A percentile compares a stretch with the other conserved stretches of the same genome.
These are phyloP conservation scores for Vimba vimba DNA, from an alignment of 2,113 vertebrate genomes.

Conservation along the genomic window DNA sequence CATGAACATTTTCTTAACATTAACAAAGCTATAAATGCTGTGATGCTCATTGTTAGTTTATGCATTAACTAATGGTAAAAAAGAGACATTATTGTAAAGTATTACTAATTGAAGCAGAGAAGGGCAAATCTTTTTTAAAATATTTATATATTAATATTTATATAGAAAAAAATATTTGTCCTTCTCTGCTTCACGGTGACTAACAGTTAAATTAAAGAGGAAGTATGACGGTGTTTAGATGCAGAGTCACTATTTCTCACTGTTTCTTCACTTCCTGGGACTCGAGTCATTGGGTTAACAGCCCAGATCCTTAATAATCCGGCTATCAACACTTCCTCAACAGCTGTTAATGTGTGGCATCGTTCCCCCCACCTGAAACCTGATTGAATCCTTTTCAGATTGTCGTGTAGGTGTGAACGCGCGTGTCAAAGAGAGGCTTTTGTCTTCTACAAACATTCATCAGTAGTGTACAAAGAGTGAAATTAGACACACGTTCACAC, in stretches of 20 bases:
- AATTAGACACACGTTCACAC: slow-evolving; percentile 8
- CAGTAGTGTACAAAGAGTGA: background rate
- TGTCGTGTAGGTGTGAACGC: slow-evolving; percentile 18
- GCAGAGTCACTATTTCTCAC: background rate
- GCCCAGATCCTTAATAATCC: background rate
- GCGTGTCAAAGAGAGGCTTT: background rate
- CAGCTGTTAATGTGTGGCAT: slow-evolving; percentile 10
- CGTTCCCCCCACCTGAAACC: background rate
- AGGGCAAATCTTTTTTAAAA: too few species aligned
- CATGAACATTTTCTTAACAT: too few species aligned
- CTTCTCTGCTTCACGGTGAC: background rate
- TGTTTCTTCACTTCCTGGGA: background rate
- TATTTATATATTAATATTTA: too few species aligned
- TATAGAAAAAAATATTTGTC: background rate
- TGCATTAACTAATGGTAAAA: too few species aligned
- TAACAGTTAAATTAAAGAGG: background rate
- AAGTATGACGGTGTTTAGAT: background rate
- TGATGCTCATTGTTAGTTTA: too few species aligned
- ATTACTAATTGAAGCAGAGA: too few species aligned
- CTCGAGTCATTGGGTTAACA: background rate
- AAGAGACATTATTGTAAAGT: too few species aligned
- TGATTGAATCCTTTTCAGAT: background rate
- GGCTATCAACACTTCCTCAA: slow-evolving; percentile 6
- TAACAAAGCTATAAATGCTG: too few species aligned
- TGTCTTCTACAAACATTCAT: background rate